These are phyloP conservation scores for Varanus komodoensis DNA, from an alignment of 2,113 vertebrate species.

Conservation along the genomic window DNA sequence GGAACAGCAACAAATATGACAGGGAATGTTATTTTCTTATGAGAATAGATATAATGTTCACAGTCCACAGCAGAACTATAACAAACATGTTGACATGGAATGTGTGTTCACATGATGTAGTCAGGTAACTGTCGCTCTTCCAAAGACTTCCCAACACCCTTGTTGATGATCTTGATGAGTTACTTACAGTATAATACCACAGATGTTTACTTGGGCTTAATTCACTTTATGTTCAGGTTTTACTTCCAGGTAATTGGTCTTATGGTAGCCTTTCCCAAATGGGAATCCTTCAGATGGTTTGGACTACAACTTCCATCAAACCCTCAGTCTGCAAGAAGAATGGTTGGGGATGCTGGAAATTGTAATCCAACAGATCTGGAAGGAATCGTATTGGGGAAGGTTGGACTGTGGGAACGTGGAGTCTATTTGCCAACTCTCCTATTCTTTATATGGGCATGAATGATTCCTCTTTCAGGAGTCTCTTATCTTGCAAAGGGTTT, in stretches of 20 bases:
- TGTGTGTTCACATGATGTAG: neutral
- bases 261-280: neutral
- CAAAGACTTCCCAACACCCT: neutral
- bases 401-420: neutral
- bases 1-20: constrained; percentile 72
- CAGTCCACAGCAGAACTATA: neutral
- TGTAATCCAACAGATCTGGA: too few species aligned
- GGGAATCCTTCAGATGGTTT: too few species aligned
- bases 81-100: neutral
- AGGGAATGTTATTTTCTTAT: constrained; percentile 65
- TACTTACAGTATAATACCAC: neutral
- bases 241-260: neutral
- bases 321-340: too few species aligned
- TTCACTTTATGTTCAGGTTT: neutral
- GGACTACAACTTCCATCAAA: too few species aligned
- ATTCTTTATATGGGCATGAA: neutral
- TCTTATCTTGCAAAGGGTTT: neutral
- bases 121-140: too few species aligned
- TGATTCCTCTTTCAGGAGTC: neutral
- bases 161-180: neutral
- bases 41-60: constrained; percentile 46
- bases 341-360: too few species aligned
- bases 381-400: too few species aligned
- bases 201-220: neutral
- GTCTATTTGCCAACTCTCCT: neutral